Evolutionary conservation across 92 coral and sea anemone genomes (phyloP).

Genomic region (Pocillopora meandrina): DNA sequence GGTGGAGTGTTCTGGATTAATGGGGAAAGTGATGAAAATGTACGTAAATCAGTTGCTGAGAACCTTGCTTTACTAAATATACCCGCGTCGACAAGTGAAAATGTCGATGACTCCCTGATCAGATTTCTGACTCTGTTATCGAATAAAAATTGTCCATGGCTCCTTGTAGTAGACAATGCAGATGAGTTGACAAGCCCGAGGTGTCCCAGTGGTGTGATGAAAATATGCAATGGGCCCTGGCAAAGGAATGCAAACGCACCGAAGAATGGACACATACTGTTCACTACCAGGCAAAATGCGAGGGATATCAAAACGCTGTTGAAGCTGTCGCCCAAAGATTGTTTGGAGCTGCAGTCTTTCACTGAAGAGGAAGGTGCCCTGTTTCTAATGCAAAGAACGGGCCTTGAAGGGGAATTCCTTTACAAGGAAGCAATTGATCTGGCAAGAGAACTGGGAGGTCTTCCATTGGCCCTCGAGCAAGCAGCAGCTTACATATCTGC

Average conservation of each 20-base stretch:
- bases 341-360: slow-evolving; percentile 21
- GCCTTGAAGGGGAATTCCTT: not conserved
- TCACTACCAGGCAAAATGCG: slow-evolving; percentile 35
- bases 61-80: not conserved
- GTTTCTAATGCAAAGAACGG: slow-evolving; percentile 30
- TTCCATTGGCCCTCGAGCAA: slow-evolving; percentile 67
- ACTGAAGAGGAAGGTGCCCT: slow-evolving; percentile 20
- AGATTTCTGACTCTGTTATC: slow-evolving; percentile 10
- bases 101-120: slow-evolving; percentile 19
- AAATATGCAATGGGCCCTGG: slow-evolving; percentile 39
- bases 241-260: slow-evolving; percentile 17
- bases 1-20: slow-evolving; percentile 70
- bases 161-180: slow-evolving; percentile 44
- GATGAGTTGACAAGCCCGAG: slow-evolving; percentile 16
- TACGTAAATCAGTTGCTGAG: slow-evolving; percentile 35
- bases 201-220: slow-evolving; percentile 17
- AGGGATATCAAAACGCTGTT: slow-evolving; percentile 7
- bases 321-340: slow-evolving; percentile 6
- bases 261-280: slow-evolving; percentile 14
- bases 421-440: not conserved
- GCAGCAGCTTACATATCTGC: slow-evolving; percentile 55
- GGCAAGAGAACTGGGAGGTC: slow-evolving; percentile 43
- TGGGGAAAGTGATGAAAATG: slow-evolving; percentile 40
- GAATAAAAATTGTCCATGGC: slow-evolving; percentile 9
- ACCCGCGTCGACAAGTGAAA: slow-evolving; percentile 5